A percentile compares a stretch with the other conserved stretches of the same genome.
Evolutionary conservation across 2,797 vertebrate genomes (phyloP).

Genomic region (Adelosebastes latens): DNA sequence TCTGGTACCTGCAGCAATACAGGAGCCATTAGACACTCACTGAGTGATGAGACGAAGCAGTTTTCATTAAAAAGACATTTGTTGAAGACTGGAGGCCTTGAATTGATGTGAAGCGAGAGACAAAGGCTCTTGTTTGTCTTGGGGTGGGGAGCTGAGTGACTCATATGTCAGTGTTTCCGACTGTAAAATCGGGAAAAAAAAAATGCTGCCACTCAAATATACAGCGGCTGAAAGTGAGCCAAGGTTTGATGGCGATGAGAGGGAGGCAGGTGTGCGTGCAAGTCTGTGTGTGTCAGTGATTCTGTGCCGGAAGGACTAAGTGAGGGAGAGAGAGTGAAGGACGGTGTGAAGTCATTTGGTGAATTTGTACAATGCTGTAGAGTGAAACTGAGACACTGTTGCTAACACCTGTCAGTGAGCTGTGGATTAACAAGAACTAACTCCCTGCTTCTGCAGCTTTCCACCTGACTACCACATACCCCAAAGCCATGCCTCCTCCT

Average conservation of each 20-base stretch:
- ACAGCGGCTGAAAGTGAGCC: conserved; percentile 49
- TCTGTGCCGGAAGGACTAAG: conserved; percentile 15
- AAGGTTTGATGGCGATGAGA: conserved; percentile 55
- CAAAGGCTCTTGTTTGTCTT: conserved; percentile 57
- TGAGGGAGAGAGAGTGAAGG: conserved; percentile 13
- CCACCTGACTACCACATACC: neutral
- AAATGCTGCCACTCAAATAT: conserved; percentile 58
- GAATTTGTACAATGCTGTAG: conserved; percentile 48
- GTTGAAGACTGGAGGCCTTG: conserved; percentile 66
- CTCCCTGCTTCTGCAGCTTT: neutral
- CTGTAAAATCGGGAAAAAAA: conserved; percentile 20
- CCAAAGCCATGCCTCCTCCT: neutral
- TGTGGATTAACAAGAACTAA: conserved; percentile 38
- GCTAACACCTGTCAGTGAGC: conserved; percentile 53
- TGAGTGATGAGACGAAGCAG: conserved; percentile 72
- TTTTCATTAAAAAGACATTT: conserved; percentile 83
- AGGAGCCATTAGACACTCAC: conserved; percentile 65
- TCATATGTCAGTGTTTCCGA: conserved; percentile 62
- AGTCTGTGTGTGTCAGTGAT: conserved; percentile 11
- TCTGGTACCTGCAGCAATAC: conserved; percentile 69
- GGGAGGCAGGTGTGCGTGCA: conserved; percentile 44
- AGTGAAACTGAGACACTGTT: conserved; percentile 40
- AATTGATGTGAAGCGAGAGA: conserved; percentile 61
- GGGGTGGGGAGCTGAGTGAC: conserved; percentile 26
- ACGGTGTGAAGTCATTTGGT: conserved; percentile 46